A percentile compares a stretch with the other conserved stretches of the same genome.
Evolutionary conservation across 2,113 vertebrate species (phyloP).

Genomic region (Dipodomys spectabilis): DNA sequence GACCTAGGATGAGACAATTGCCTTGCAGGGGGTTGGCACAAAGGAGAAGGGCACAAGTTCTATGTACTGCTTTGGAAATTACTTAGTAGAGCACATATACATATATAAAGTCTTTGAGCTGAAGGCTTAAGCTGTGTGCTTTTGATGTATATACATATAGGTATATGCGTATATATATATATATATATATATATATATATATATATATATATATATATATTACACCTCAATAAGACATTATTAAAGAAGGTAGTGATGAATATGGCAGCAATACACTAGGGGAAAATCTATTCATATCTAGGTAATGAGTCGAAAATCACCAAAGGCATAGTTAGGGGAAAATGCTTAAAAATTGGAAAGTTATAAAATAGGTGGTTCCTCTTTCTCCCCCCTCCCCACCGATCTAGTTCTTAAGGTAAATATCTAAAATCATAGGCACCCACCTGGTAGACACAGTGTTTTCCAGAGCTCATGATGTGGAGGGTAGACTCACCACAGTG

Average conservation of each 20-base stretch:
- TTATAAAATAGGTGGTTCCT: not conserved
- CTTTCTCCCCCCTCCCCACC: too few species aligned
- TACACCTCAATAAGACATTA: not conserved
- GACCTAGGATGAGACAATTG: not conserved
- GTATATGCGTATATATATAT: too few species aligned
- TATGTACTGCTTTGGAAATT: not conserved
- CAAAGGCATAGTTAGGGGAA: not conserved
- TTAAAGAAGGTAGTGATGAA: not conserved
- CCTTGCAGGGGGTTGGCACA: not conserved
- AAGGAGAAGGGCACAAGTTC: not conserved
- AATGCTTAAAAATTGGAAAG: not conserved
- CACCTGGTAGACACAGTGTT: fast-evolving
- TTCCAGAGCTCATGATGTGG: not conserved
- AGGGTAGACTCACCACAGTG: not conserved
- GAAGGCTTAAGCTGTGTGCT: not conserved
- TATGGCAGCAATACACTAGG: not conserved
- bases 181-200: too few species aligned
- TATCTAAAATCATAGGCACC: fast-evolving
- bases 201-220: too few species aligned
- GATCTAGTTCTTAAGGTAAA: not conserved
- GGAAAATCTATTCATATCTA: not conserved
- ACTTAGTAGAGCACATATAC: not conserved
- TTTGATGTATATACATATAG: not conserved
- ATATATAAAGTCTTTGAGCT: not conserved
- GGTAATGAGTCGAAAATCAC: conserved; percentile 5